Evolutionary conservation across 1,140 invertebrate genomes (phyloP).

Genomic region (Mesaphorura yosii): DNA sequence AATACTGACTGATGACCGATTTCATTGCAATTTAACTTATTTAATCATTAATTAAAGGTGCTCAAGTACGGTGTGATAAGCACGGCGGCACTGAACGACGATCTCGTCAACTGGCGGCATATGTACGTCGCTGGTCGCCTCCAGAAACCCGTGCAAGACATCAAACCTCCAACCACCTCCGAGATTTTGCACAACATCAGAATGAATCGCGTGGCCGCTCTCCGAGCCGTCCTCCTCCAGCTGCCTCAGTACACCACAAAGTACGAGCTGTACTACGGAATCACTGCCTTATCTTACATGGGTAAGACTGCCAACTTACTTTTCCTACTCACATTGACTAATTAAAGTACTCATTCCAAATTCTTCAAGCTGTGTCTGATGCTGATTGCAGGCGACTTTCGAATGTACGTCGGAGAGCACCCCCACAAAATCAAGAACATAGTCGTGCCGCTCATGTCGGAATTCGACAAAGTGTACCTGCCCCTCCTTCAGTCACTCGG

Average conservation of each 20-base stretch:
- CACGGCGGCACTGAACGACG: conserved; percentile 64
- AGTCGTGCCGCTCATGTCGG: conserved; percentile 64
- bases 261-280: conserved; percentile 70
- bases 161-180: conserved; percentile 36
- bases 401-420: conserved; percentile 91
- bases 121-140: conserved; percentile 87
- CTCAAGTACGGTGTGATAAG: conserved; percentile 95
- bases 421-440: conserved; percentile 90
- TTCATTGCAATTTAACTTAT: background rate
- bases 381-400: conserved; percentile 65
- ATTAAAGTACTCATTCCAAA: background rate
- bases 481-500: conserved; percentile 35
- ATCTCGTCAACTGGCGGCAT: conserved; percentile 84
- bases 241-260: conserved; percentile 88
- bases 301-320: conserved; percentile 38
- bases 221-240: conserved; percentile 47
- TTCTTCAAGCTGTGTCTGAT: too few relatives aligned
- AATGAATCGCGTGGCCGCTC: conserved; percentile 47
- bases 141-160: conserved; percentile 81
- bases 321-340: background rate
- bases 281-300: conserved; percentile 82
- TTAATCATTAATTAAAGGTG: background rate
- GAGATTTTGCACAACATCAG: conserved; percentile 39
- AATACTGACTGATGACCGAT: background rate
- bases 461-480: conserved; percentile 67